These are phyloP conservation scores for Dioctria linearis DNA, from an alignment of 2,888 invertebrate species.

Conservation along the genomic window DNA sequence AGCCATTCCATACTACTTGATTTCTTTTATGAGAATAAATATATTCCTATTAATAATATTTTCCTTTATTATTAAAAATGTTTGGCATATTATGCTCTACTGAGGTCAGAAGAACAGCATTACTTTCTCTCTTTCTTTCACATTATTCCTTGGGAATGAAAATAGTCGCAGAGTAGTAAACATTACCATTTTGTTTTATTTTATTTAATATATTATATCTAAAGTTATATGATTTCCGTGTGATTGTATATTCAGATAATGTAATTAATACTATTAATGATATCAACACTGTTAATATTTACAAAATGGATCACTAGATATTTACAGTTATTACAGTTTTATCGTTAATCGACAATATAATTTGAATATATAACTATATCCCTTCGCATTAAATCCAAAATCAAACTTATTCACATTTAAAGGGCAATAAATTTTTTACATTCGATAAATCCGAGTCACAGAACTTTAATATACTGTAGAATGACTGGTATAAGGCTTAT, in stretches of 20 bases:
- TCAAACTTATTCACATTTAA: not conserved
- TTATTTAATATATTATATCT: not conserved
- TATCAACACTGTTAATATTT: conserved; percentile 45
- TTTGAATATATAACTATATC: conserved; percentile 29
- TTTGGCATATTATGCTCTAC: conserved; percentile 46
- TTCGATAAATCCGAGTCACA: not conserved
- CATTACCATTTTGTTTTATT: not conserved
- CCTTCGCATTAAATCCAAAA: conserved; percentile 19
- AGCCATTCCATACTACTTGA: conserved; percentile 34
- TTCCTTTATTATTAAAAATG: conserved; percentile 25
- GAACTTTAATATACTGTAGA: not conserved
- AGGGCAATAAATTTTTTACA: not conserved
- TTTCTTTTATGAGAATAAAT: conserved; percentile 45
- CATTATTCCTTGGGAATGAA: not conserved
- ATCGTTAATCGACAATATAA: conserved; percentile 22
- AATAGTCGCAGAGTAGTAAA: conserved; percentile 21
- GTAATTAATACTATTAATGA: conserved; percentile 38
- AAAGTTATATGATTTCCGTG: conserved; percentile 42
- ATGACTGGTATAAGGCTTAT: not conserved
- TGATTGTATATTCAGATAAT: conserved; percentile 26
- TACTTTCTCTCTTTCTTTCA: not conserved
- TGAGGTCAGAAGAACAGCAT: conserved; percentile 37
- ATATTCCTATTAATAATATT: conserved; percentile 33
- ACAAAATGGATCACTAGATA: conserved; percentile 31
- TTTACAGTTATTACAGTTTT: conserved; percentile 28